Percentiles rank a stretch among this genome's conserved stretches.
Conservation (phyloP, 2,797 vertebrate genomes). For the Rachycentron canadum region DNA sequence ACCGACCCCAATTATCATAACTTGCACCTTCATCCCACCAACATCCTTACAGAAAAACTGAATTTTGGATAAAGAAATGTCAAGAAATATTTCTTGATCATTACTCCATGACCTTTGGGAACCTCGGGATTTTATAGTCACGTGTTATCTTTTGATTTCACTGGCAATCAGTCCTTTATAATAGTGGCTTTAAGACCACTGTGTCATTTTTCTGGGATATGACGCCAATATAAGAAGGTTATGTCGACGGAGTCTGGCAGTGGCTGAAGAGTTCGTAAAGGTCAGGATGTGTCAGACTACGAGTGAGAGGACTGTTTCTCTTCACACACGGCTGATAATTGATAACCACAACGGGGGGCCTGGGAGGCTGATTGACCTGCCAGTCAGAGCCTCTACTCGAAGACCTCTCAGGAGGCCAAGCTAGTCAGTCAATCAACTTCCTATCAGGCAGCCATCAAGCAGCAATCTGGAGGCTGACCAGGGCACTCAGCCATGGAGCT, state of each 20-base stretch:
- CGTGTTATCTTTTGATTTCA: conserved; percentile 13
- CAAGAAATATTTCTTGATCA: neutral
- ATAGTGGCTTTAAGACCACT: conserved; percentile 42
- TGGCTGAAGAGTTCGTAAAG: conserved; percentile 57
- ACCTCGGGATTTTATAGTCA: conserved; percentile 9
- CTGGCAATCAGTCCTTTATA: conserved; percentile 31
- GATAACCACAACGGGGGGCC: conserved; percentile 74
- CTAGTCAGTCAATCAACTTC: conserved; percentile 84
- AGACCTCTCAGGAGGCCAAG: conserved; percentile 66
- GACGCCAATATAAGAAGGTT: conserved; percentile 38
- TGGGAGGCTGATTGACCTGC: conserved; percentile 83
- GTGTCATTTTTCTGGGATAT: conserved; percentile 35
- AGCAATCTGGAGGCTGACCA: conserved; percentile 74
- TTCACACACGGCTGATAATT: conserved; percentile 77
- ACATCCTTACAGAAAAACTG: conserved; percentile 29
- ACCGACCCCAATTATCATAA: conserved; percentile 10
- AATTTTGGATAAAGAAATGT: neutral
- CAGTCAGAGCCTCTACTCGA: conserved; percentile 77
- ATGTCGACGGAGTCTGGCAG: conserved; percentile 34
- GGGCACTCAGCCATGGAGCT: conserved; percentile 61
- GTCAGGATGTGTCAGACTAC: conserved; percentile 64
- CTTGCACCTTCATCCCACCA: conserved; percentile 43
- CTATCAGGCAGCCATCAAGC: conserved; percentile 82
- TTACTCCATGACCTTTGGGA: neutral
- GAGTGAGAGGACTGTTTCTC: conserved; percentile 59